Percentiles rank a stretch among this genome's conserved stretches.
These are phyloP conservation scores for Aradophagus sp. DNA, from an alignment of 1,140 invertebrate genomes.

Conservation along the genomic window DNA sequence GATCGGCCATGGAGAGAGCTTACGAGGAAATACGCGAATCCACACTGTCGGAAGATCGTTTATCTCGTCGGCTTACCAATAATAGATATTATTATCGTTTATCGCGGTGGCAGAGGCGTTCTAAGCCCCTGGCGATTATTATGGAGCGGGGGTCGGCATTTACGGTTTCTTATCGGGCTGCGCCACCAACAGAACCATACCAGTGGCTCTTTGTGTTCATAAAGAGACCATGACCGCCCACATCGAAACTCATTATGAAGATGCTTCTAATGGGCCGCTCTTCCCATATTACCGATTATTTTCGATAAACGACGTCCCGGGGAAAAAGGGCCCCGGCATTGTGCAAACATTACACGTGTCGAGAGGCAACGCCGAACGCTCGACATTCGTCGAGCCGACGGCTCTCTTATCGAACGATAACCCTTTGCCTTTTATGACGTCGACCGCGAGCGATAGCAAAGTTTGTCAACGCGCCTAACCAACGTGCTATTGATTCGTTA, in stretches of 20 bases:
- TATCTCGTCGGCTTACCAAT: constrained; percentile 60
- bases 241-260: constrained; percentile 45
- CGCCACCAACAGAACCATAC: constrained; percentile 41
- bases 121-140: constrained; percentile 54
- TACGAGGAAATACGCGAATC: constrained; percentile 49
- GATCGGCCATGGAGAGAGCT: constrained; percentile 25
- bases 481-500: too few species aligned
- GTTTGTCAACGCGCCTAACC: too few species aligned
- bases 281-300: constrained; percentile 32
- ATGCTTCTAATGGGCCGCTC: constrained; percentile 36
- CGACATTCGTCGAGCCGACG: too few species aligned
- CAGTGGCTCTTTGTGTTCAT: constrained; percentile 42
- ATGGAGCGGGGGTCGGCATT: constrained; percentile 44
- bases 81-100: constrained; percentile 65
- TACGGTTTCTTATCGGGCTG: constrained; percentile 58
- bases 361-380: too few species aligned
- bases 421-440: neutral
- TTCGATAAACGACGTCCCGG: constrained; percentile 26
- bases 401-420: too few species aligned
- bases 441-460: too few species aligned
- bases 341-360: too few species aligned
- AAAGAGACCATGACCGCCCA: constrained; percentile 43
- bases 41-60: constrained; percentile 53
- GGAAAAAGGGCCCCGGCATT: constrained; percentile 12
- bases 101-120: constrained; percentile 53